Evolutionary conservation across 2,797 vertebrate genomes (phyloP).

Genomic region (Glossophaga mutica): DNA sequence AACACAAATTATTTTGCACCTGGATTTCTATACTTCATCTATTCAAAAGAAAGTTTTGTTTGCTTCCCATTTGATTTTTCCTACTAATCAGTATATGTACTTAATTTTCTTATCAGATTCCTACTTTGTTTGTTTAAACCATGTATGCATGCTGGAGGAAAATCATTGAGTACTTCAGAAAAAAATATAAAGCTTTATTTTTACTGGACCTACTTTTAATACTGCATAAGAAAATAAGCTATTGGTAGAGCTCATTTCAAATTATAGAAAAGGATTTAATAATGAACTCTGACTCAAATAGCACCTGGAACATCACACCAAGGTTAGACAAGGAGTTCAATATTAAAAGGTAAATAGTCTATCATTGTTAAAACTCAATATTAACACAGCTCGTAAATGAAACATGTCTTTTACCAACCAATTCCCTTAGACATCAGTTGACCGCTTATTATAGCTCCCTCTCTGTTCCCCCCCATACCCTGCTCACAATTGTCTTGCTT

Average conservation of each 20-base stretch:
- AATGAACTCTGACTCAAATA: not conserved
- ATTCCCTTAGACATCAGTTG: not conserved
- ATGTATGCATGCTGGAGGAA: not conserved
- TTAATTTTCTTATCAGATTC: slow-evolving; percentile 41
- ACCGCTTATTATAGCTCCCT: not conserved
- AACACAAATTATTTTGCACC: not conserved
- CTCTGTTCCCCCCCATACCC: not conserved
- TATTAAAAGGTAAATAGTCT: not conserved
- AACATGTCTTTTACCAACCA: not conserved
- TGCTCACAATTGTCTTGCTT: not conserved
- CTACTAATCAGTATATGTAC: not conserved
- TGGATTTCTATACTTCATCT: not conserved
- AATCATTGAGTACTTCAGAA: not conserved
- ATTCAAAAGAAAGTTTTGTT: not conserved
- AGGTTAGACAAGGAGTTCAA: not conserved
- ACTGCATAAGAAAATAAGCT: slow-evolving; percentile 28
- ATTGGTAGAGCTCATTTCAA: slow-evolving; percentile 14
- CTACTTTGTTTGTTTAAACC: slow-evolving; percentile 21
- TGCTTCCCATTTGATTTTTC: slow-evolving; percentile 1
- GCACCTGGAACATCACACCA: not conserved
- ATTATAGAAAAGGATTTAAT: not conserved
- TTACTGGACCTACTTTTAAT: slow-evolving; percentile 52
- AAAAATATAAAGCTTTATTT: slow-evolving; percentile 39
- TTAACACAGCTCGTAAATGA: not conserved
- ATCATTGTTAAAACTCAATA: not conserved